phyloP scores from a whole-genome alignment of 2,888 invertebrate genomes.

The Megaustenia siamemsis region DNA sequence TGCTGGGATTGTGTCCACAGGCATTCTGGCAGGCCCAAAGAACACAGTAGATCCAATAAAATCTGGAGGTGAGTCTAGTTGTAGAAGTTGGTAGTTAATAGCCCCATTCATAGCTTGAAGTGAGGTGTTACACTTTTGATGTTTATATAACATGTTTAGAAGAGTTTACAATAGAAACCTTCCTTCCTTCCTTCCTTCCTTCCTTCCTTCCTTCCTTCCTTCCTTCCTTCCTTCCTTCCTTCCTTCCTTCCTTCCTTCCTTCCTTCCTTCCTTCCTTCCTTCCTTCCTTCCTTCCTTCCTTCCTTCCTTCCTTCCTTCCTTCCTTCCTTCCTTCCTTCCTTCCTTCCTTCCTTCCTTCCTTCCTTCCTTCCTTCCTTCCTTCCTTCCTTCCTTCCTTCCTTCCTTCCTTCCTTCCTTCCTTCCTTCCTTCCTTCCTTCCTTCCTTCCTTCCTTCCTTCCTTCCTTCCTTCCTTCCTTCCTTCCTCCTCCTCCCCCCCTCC shows the following conservation, averaged over 20 bases:
- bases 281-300: conserved; percentile 4
- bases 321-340: conserved; percentile 5
- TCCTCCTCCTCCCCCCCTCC: too few relatives aligned
- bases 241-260: background rate
- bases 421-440: conserved; percentile 9
- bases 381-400: background rate
- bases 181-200: background rate
- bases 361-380: background rate
- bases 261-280: background rate
- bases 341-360: conserved; percentile 16
- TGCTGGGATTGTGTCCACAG: background rate
- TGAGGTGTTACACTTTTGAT: too few relatives aligned
- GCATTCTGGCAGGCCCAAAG: background rate
- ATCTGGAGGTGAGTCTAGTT: background rate
- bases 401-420: conserved; percentile 2
- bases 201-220: background rate
- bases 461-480: too few relatives aligned
- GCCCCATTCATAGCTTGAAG: too few relatives aligned
- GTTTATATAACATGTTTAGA: too few relatives aligned
- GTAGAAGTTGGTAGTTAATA: background rate
- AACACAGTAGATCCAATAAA: background rate
- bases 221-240: background rate
- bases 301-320: background rate
- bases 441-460: background rate
- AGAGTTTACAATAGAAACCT: too few relatives aligned